Conservation (phyloP, 2,113 vertebrate genomes). For the Micronycteris hirsuta region DNA sequence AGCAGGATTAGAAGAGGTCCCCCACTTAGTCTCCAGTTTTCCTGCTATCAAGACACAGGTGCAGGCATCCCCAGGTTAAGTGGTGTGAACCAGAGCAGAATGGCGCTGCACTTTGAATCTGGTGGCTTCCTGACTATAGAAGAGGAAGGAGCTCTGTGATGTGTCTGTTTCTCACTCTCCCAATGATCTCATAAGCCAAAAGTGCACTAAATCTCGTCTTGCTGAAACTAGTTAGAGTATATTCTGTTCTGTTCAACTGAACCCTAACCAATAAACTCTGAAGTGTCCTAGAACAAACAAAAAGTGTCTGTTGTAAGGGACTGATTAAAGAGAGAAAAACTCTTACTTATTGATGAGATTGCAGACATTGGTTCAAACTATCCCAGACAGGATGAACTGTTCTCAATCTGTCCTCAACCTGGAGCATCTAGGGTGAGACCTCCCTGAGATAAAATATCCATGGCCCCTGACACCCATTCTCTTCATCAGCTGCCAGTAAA, state of each 20-base stretch:
- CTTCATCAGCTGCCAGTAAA: not conserved
- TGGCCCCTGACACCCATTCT: not conserved
- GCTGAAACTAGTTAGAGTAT: not conserved
- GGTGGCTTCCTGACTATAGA: not conserved
- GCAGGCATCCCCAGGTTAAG: not conserved
- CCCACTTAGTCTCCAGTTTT: not conserved
- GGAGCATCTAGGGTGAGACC: not conserved
- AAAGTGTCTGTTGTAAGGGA: conserved; percentile 4
- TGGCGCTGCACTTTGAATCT: not conserved
- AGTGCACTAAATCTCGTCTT: not conserved
- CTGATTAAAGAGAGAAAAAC: not conserved
- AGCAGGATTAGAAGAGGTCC: not conserved
- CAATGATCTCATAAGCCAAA: not conserved
- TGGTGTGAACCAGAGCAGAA: not conserved
- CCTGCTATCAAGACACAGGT: not conserved
- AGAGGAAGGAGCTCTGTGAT: not conserved
- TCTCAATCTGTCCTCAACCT: not conserved
- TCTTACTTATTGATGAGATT: not conserved
- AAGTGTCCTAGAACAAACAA: conserved; percentile 18
- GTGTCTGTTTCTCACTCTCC: not conserved
- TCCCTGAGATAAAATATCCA: not conserved
- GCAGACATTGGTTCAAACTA: not conserved
- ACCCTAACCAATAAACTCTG: not conserved
- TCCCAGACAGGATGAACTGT: not conserved
- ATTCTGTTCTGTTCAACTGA: conserved; percentile 8